Percentiles rank a stretch among this genome's conserved stretches.
phyloP scores from a whole-genome alignment of 2,888 invertebrate species.

The Linyphia triangularis region DNA sequence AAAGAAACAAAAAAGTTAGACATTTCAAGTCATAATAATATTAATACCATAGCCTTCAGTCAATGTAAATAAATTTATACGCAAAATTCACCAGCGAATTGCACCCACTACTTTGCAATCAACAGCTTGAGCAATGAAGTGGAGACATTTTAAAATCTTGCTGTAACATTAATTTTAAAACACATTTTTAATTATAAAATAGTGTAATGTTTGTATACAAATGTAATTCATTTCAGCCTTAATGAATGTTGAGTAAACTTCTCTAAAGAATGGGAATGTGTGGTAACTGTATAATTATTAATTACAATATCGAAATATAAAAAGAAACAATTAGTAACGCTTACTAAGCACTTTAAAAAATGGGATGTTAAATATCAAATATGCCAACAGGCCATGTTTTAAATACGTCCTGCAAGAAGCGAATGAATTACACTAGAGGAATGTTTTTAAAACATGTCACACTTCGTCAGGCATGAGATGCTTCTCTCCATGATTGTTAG shows the following conservation, averaged over 20 bases:
- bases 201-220: not conserved
- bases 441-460: slow-evolving; percentile 27
- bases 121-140: not conserved
- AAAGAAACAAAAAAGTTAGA: not conserved
- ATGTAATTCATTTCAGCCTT: not conserved
- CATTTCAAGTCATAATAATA: too few species aligned
- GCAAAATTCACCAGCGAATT: not conserved
- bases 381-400: slow-evolving; percentile 13
- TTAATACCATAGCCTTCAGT: too few species aligned
- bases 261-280: slow-evolving; percentile 14
- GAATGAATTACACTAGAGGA: slow-evolving; percentile 39
- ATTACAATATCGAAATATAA: slow-evolving; percentile 18
- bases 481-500: slow-evolving; percentile 68
- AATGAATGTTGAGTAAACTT: not conserved
- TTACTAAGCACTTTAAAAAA: slow-evolving; percentile 13
- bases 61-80: too few species aligned
- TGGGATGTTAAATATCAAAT: slow-evolving; percentile 44
- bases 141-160: not conserved
- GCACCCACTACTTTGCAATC: not conserved
- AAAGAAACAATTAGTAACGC: not conserved
- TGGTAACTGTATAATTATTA: not conserved
- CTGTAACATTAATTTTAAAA: not conserved
- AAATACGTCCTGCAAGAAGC: slow-evolving; percentile 29
- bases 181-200: not conserved
- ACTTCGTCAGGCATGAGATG: slow-evolving; percentile 75